Conservation (phyloP, 2,888 invertebrate genomes). For the Drosophila bunnanda region DNA sequence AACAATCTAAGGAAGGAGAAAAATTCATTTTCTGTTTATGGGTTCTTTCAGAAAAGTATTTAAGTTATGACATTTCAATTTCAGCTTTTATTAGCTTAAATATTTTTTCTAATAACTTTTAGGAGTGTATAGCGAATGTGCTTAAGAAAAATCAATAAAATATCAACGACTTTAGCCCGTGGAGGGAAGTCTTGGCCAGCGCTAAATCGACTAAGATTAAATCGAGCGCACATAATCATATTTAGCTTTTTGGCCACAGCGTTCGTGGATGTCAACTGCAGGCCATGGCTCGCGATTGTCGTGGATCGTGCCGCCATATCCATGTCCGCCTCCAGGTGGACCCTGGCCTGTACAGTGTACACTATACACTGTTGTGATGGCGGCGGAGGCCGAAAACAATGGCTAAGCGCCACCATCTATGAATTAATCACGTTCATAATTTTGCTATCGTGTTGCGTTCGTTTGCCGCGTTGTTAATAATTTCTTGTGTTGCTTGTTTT, state of each 20-base stretch:
- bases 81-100: not conserved
- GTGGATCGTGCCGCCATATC: conserved; percentile 61
- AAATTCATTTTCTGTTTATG: fast-evolving
- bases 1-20: not conserved
- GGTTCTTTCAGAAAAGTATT: not conserved
- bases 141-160: conserved; percentile 58
- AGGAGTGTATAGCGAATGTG: not conserved
- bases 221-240: conserved; percentile 80
- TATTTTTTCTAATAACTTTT: not conserved
- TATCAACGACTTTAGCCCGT: conserved; percentile 27
- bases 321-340: conserved; percentile 24
- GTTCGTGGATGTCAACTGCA: conserved; percentile 71
- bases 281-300: conserved; percentile 57
- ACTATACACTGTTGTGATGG: not conserved
- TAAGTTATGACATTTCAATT: not conserved
- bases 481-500: conserved; percentile 46
- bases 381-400: conserved; percentile 68
- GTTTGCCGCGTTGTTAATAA: conserved; percentile 53
- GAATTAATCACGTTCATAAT: conserved; percentile 82
- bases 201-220: conserved; percentile 71
- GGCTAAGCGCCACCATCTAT: conserved; percentile 80
- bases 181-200: conserved; percentile 38
- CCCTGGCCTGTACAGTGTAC: conserved; percentile 7
- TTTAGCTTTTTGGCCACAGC: conserved; percentile 74
- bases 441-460: conserved; percentile 66